These are phyloP conservation scores for Cephus pulcher DNA, from an alignment of 2,888 invertebrate genomes.

Conservation along the genomic window DNA sequence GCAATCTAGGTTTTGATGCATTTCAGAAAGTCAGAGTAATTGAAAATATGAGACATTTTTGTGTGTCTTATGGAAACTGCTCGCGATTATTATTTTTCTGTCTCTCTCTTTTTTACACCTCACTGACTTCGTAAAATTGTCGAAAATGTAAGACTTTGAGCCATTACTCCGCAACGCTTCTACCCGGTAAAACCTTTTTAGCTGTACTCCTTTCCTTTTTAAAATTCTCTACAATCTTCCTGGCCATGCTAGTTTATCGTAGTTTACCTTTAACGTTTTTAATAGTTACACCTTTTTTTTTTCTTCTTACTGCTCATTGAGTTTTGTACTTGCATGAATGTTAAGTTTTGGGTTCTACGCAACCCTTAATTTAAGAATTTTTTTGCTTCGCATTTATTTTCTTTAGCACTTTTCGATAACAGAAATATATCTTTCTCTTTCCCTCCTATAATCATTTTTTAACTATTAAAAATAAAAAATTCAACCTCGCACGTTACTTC, in stretches of 20 bases:
- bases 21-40: conserved; percentile 15
- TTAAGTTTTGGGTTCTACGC: conserved; percentile 36
- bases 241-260: conserved; percentile 33
- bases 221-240: conserved; percentile 31
- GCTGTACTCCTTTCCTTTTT: background rate
- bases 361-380: conserved; percentile 19
- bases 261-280: conserved; percentile 32
- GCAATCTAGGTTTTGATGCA: conserved; percentile 12
- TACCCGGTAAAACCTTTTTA: conserved; percentile 8
- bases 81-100: conserved; percentile 5
- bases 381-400: conserved; percentile 15
- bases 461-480: conserved; percentile 22
- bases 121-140: conserved; percentile 13
- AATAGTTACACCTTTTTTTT: conserved; percentile 23
- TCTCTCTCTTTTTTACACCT: conserved; percentile 11
- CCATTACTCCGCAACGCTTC: conserved; percentile 11
- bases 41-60: conserved; percentile 9
- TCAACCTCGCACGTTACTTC: background rate
- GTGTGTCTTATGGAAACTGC: conserved; percentile 9
- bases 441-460: conserved; percentile 9
- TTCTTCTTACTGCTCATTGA: conserved; percentile 26
- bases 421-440: conserved; percentile 29
- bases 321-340: conserved; percentile 54
- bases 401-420: conserved; percentile 28
- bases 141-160: conserved; percentile 21